Evolutionary conservation across 2,888 invertebrate genomes (phyloP), one percentile per base, ranked within the genome.

Genomic region (Cynaeus angustus): DNA sequence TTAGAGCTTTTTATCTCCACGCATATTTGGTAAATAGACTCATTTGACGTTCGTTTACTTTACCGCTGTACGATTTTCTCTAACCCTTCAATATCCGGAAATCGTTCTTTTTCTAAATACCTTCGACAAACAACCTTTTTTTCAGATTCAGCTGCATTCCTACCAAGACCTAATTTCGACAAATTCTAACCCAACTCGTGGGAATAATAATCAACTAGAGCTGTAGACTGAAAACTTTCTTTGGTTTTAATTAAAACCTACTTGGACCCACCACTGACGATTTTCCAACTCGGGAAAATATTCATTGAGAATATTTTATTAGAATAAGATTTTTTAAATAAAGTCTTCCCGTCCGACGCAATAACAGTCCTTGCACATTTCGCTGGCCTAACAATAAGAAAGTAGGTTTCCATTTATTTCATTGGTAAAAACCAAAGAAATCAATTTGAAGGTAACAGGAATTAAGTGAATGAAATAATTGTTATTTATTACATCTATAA

Each of bases 71-170:
- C 21, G 46, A 55, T 38, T 45, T 46, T 41, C 38, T 30, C 50
- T 62, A 21, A 38, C 14, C 21, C 46, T 46, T 41, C 55, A 68
- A 68, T 68, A 62, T 55, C 12, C 56, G 21, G 21, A 48, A 61
- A 67, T 61, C 43, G 30, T 41, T 10, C 58, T 14, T 38, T 14
- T 43, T 48, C 10, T n/a, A 52, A 48, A 66, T 56, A 50, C 56
- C 8, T 66, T 66, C 21, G 7, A 48, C 68, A 62, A 55, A 62
- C 62, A 62, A 68, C 45, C 26, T 46, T 61, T n/a, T 68, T 52
- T 41, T 48, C 48, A 37, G 50, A 21, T 38, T 16, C 56, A 28
- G 38, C 48, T 33, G 12, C 30, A 7, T 21, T 33, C 13, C 33
- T 9, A 33, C 14, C 53, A 53, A 16, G 10, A 53, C 53, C 37